These are phyloP conservation scores for Cathartes aura DNA, from an alignment of 2,113 vertebrate genomes.

Conservation along the genomic window DNA sequence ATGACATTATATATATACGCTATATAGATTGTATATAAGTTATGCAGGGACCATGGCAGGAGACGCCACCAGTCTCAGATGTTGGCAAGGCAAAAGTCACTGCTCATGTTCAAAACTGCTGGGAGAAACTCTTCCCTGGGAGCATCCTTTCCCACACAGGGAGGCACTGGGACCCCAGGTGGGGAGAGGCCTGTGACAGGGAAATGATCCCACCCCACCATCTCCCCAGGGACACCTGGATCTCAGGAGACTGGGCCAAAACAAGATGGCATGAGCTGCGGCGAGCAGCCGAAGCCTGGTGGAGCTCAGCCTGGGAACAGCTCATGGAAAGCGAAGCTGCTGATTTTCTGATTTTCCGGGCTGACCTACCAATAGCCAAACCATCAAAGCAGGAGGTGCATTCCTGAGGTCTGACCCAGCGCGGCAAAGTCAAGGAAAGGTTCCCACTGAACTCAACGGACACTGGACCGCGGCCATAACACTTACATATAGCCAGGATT, in stretches of 20 bases:
- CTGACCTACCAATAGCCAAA: conserved; percentile 8
- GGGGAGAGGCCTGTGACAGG: neutral
- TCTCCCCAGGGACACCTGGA: rapidly evolving
- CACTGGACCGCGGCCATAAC: neutral
- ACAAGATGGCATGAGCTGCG: rapidly evolving
- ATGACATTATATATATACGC: rapidly evolving
- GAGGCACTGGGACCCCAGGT: too few relatives aligned
- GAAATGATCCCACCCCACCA: neutral
- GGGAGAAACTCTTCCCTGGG: neutral
- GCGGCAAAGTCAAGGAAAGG: neutral
- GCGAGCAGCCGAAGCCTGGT: rapidly evolving
- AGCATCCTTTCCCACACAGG: neutral
- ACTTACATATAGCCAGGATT: neutral
- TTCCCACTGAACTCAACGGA: conserved; percentile 6
- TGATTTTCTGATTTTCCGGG: neutral
- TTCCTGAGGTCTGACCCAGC: conserved; percentile 52
- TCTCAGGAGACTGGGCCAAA: rapidly evolving
- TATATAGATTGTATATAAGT: too few relatives aligned
- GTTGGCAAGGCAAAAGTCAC: neutral
- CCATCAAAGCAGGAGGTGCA: conserved; percentile 21
- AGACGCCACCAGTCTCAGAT: rapidly evolving
- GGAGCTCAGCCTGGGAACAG: neutral
- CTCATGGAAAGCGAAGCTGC: neutral
- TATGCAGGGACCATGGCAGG: neutral
- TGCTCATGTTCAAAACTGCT: neutral